Percentiles rank a stretch among this genome's conserved stretches.
Conservation (phyloP, 1,140 invertebrate genomes). For the Lysiphlebus fabarum region DNA sequence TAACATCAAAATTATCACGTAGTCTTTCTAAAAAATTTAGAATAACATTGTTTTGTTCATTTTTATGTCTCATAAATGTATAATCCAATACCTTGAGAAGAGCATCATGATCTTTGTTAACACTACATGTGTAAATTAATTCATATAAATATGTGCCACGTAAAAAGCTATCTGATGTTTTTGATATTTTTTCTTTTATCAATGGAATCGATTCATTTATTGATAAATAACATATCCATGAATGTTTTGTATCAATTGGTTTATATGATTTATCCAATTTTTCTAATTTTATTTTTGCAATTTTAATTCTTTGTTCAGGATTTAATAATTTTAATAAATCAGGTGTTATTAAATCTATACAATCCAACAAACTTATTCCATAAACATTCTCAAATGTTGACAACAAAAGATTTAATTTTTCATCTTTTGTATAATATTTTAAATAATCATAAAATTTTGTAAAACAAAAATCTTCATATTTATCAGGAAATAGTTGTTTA, state of each 20-base stretch:
- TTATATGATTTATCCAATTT: slow-evolving; percentile 19
- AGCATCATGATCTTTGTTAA: slow-evolving; percentile 36
- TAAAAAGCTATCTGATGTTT: slow-evolving; percentile 4
- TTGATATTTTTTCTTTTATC: slow-evolving; percentile 34
- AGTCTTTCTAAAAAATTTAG: slow-evolving; percentile 22
- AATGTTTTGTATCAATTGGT: background rate
- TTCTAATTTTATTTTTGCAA: slow-evolving; percentile 36
- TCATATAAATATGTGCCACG: slow-evolving; percentile 25
- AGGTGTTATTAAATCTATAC: slow-evolving; percentile 20
- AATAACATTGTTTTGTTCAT: slow-evolving; percentile 32
- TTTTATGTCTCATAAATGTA: slow-evolving; percentile 33
- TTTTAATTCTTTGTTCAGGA: slow-evolving; percentile 30
- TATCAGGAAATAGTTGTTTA: slow-evolving; percentile 28
- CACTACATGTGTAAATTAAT: slow-evolving; percentile 37
- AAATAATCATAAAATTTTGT: slow-evolving; percentile 27
- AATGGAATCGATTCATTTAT: slow-evolving; percentile 30
- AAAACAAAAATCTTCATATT: slow-evolving; percentile 23
- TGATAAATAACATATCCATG: slow-evolving; percentile 42
- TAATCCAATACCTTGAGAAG: slow-evolving; percentile 36
- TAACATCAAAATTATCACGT: slow-evolving; percentile 23
- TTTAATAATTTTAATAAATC: slow-evolving; percentile 32
- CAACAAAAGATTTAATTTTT: slow-evolving; percentile 27
- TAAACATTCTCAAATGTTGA: slow-evolving; percentile 35
- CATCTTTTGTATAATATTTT: slow-evolving; percentile 30
- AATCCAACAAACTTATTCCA: slow-evolving; percentile 25